These are phyloP conservation scores for Graptemys geographica DNA, from an alignment of 2,797 vertebrate species.

Conservation along the genomic window DNA sequence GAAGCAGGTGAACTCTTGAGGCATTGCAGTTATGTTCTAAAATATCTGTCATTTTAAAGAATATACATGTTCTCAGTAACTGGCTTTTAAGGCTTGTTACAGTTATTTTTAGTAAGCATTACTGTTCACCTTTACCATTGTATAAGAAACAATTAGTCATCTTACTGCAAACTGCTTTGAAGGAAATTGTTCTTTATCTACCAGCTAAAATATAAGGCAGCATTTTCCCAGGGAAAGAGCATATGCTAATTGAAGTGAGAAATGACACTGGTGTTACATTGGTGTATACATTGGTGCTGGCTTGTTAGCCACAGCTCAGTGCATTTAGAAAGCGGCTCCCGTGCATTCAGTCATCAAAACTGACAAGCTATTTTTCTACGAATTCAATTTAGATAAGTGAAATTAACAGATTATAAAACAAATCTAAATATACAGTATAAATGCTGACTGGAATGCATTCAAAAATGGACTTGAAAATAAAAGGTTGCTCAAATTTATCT, in stretches of 20 bases:
- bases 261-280: background rate
- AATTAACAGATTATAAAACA: conserved; percentile 13
- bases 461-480: conserved; percentile 30
- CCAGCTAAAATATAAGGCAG: background rate
- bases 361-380: background rate
- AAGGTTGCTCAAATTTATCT: background rate
- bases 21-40: conserved; percentile 21
- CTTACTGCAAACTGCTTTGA: background rate
- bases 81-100: background rate
- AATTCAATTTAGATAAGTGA: background rate
- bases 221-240: conserved; percentile 15
- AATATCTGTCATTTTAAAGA: conserved; percentile 15
- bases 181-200: background rate
- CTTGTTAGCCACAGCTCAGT: background rate
- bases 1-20: conserved; percentile 44
- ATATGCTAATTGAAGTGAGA: conserved; percentile 30
- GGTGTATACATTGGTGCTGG: background rate
- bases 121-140: background rate
- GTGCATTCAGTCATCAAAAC: background rate
- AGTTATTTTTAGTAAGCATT: conserved; percentile 21
- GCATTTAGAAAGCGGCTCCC: background rate
- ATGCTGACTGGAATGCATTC: background rate
- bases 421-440: conserved; percentile 18
- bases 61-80: background rate
- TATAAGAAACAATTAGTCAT: conserved; percentile 14